Base-by-base conservation (phyloP, 2,888 invertebrate species). In the Bursaphelenchus okinawaensis region DNA sequence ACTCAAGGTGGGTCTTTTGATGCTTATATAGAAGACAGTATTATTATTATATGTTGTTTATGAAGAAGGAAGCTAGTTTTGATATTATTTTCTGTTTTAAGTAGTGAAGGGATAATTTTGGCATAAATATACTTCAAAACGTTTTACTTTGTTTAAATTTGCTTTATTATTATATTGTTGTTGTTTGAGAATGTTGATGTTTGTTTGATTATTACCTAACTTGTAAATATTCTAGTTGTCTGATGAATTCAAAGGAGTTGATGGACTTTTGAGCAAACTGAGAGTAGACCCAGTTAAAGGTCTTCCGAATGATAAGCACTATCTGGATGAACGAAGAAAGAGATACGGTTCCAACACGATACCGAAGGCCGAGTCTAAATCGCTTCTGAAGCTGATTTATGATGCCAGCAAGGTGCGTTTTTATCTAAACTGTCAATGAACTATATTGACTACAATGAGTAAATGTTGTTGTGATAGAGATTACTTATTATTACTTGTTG, bases 1-100 rank as follows among this genome's bases (percentile, higher is more conserved):
- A 84, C 89, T 89, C 84, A 90, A 91, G 88, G 88, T 96, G 29
- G 23, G 29, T 26, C 20, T 9, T 56, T 24, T 20, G 12, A 4
- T 24, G 20, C n/a, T n/a, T n/a, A n/a, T n/a, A n/a, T n/a, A n/a
- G n/a, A n/a, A n/a, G n/a, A n/a, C n/a, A n/a, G n/a, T n/a, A n/a
- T n/a, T n/a, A n/a, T n/a, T n/a, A n/a, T n/a, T n/a, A n/a, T n/a
- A n/a, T n/a, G n/a, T n/a, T n/a, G n/a, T n/a, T n/a, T n/a, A n/a
- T n/a, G n/a, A n/a, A n/a, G n/a, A n/a, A n/a, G n/a, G n/a, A n/a
- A n/a, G n/a, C n/a, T n/a, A n/a, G n/a, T n/a, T n/a, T n/a, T n/a
- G n/a, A n/a, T n/a, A n/a, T n/a, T n/a, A n/a, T n/a, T n/a, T n/a
- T n/a, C n/a, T n/a, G n/a, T n/a, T n/a, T n/a, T n/a, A n/a, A n/a